These are phyloP conservation scores for Odocoileus hemionus DNA, from an alignment of 2,113 vertebrate genomes.

Conservation along the genomic window DNA sequence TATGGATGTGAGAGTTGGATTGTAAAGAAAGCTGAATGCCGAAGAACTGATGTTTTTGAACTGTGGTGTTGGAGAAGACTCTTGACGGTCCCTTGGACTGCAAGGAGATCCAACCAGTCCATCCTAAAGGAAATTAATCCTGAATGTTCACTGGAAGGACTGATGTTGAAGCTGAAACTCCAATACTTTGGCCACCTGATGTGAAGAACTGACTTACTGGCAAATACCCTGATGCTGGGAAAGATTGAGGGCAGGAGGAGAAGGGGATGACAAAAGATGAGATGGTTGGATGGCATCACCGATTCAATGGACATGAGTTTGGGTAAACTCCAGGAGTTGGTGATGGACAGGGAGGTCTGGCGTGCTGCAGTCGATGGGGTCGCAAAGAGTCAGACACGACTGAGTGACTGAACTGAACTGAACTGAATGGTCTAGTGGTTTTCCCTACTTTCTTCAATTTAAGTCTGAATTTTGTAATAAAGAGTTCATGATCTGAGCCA, in stretches of 20 bases:
- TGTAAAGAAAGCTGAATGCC: neutral
- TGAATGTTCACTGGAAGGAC: neutral
- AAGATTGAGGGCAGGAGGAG: neutral
- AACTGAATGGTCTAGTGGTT: neutral
- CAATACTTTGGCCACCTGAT: neutral
- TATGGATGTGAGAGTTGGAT: neutral
- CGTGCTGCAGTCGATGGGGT: neutral
- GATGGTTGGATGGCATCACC: neutral
- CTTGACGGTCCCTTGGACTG: neutral
- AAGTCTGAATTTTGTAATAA: neutral
- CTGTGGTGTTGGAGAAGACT: neutral
- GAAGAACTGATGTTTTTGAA: neutral
- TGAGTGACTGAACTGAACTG: neutral
- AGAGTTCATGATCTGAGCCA: neutral
- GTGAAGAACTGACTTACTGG: neutral
- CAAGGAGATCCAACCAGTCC: neutral
- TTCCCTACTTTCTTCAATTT: neutral
- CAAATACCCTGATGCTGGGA: neutral
- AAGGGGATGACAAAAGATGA: neutral
- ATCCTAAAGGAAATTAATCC: neutral
- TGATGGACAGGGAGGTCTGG: neutral
- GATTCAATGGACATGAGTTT: neutral
- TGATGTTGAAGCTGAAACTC: neutral
- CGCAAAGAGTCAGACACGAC: neutral
- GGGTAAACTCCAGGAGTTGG: neutral